Conservation (phyloP, 1,140 invertebrate species). For the Notospermus geniculatus region DNA sequence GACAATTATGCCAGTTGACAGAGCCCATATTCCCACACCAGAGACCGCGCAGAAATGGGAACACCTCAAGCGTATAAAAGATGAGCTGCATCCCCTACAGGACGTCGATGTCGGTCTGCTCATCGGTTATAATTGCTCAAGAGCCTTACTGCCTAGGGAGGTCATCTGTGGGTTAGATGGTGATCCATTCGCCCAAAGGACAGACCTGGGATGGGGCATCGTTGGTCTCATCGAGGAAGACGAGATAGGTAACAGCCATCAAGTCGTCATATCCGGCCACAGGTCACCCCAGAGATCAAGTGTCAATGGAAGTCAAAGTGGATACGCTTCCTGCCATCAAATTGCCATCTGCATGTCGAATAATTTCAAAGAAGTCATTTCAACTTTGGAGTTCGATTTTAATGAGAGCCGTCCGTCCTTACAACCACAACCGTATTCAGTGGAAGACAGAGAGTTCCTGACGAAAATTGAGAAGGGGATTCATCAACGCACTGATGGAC, state of each 20-base stretch:
- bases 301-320: too few relatives aligned
- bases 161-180: constrained; percentile 12
- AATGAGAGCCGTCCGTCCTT: too few relatives aligned
- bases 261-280: too few relatives aligned
- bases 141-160: constrained; percentile 14
- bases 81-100: background rate
- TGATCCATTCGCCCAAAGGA: constrained; percentile 19
- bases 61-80: constrained; percentile 9
- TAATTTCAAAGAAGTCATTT: too few relatives aligned
- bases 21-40: constrained; percentile 20
- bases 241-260: background rate
- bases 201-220: constrained; percentile 22
- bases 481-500: too few relatives aligned
- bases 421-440: too few relatives aligned
- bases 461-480: too few relatives aligned
- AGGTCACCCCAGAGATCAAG: too few relatives aligned
- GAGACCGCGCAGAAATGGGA: constrained; percentile 14
- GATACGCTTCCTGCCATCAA: too few relatives aligned
- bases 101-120: constrained; percentile 20
- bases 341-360: too few relatives aligned
- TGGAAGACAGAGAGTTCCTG: too few relatives aligned
- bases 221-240: constrained; percentile 10
- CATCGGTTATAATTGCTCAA: constrained; percentile 21
- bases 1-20: constrained; percentile 24
- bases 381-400: too few relatives aligned